Evolutionary conservation across 2,888 invertebrate genomes (phyloP), one percentile per base, ranked within the genome.

Genomic region (Sclerodermus sp.): DNA sequence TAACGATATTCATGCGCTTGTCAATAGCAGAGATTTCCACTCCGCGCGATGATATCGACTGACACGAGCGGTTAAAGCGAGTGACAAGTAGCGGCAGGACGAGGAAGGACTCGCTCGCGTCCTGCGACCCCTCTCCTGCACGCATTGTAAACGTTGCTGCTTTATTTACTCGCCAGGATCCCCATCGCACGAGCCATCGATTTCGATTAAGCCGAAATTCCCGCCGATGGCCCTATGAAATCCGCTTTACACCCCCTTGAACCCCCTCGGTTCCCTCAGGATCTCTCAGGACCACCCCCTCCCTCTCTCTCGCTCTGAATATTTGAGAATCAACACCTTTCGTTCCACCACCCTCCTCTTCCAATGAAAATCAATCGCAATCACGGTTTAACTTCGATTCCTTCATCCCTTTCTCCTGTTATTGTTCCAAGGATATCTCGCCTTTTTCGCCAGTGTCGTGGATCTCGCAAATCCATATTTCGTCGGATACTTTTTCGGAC

Each of bases 21-120:
- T 76, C 76, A 73, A 71, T 73, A 69, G 67, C 76, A 76, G 69
- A 59, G 64, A 64, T 68, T 69, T 73, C 73, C 74, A 74, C 71
- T 74, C 65, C 47, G 65, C 49, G 45, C 60, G 58, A 59, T 59
- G 67, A 69, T 69, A 62, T 65, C 65, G 64, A 60, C 62, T 68
- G 69, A 70, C 65, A 61, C 64, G 64, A 45, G 44, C 60, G 60
- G 65, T 62, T 64, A 57, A 57, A 66, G 60, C 61, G 68, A 62
- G 57, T 68, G 66, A 67, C 68, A 64, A 60, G 63, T 60, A 58
- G 53, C 57, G 53, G 63, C 49, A 54, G 57, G 53, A 45, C 40
- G 45, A 42, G 42, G 30, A 43, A 46, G 45, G 36, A 50, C 36
- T 40, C 49, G 49, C 36, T 40, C 49, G 49, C 23, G 42, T 52